Evolutionary conservation across 2,888 invertebrate species (phyloP), one percentile per base, ranked within the genome.

Genomic region (Torymus auratus): DNA sequence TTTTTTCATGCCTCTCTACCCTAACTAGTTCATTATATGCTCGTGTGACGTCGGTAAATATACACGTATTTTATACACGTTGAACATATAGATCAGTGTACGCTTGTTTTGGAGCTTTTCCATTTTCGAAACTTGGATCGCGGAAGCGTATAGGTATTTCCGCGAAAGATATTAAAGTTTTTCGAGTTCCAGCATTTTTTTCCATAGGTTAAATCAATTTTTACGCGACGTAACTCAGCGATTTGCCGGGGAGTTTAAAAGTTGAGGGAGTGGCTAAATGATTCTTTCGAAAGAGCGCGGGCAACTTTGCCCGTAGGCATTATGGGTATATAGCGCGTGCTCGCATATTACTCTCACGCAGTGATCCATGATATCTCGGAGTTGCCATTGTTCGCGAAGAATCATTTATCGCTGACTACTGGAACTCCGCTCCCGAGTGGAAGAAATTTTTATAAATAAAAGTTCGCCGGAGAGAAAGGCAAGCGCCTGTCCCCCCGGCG

Each of bases 201-300:
- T 56, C 62, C 41, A 41, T 41, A 62, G 73, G 41, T 56, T 69
- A 64, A 79, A 79, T 61, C 67, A 79, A 79, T 79, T 73, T 73
- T 68, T 41, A 41, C 56, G 67, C 61, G 60, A 56, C 73, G 62
- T 71, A 71, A 65, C 62, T 68, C 68, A 15, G 72, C 60, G 65
- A 78, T 78, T 78, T 41, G 7, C 41, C 41, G 41, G 5, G 4
- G 67, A 79, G 68, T 79, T 79, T 23, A 55, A 73, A 79, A 79
- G 73, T 71, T 68, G 41, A 41, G 41, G 41, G 7, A 41, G 7
- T 41, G 41, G 7, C 20, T 61, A 62, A 73, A 79, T 73, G 73
- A 79, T 79, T 79, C 73, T 73, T 73, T 73, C 17, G 14, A 56
- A 79, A 69, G 5, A 41, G 7, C 5, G 7, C 41, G 41, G 28